A percentile compares a stretch with the other conserved stretches of the same genome.
These are phyloP conservation scores for Platerodrilus igneus DNA, from an alignment of 2,888 invertebrate genomes.

Conservation along the genomic window DNA sequence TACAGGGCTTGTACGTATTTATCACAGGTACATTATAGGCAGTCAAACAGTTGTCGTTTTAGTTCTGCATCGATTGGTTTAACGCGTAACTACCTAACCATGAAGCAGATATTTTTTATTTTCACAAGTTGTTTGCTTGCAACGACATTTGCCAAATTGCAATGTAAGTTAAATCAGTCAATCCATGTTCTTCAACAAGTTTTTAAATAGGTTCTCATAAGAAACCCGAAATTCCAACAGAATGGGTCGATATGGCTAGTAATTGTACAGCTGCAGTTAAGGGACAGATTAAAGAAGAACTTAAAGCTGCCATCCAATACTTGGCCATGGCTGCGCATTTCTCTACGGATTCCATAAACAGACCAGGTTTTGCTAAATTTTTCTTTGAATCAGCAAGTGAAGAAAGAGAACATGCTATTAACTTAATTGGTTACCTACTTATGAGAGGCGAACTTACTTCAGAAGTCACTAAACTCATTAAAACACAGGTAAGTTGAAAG, in stretches of 20 bases:
- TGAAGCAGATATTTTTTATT: conserved; percentile 56
- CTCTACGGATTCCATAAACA: conserved; percentile 68
- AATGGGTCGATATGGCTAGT: conserved; percentile 65
- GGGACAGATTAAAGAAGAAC: conserved; percentile 71
- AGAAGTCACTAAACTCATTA: conserved; percentile 57
- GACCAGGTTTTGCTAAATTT: conserved; percentile 82
- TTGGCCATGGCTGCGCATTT: conserved; percentile 84
- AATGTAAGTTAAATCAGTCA: conserved; percentile 71
- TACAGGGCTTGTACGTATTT: too few relatives aligned
- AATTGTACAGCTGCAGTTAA: conserved; percentile 62
- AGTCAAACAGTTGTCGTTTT: too few relatives aligned
- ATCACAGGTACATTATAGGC: too few relatives aligned
- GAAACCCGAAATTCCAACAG: conserved; percentile 53
- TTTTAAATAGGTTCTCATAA: conserved; percentile 53
- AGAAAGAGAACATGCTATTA: conserved; percentile 83
- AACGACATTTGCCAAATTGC: conserved; percentile 53
- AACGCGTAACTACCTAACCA: conserved; percentile 56
- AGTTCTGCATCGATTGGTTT: too few relatives aligned
- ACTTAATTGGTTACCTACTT: conserved; percentile 79
- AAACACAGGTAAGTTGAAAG: conserved; percentile 38
- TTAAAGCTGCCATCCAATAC: conserved; percentile 75
- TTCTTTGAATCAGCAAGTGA: conserved; percentile 82
- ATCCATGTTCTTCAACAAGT: conserved; percentile 6
- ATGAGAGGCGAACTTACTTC: conserved; percentile 74
- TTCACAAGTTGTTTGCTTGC: conserved; percentile 49